Evolutionary conservation across 2,888 invertebrate genomes (phyloP).

Genomic region (Tipula confusa): DNA sequence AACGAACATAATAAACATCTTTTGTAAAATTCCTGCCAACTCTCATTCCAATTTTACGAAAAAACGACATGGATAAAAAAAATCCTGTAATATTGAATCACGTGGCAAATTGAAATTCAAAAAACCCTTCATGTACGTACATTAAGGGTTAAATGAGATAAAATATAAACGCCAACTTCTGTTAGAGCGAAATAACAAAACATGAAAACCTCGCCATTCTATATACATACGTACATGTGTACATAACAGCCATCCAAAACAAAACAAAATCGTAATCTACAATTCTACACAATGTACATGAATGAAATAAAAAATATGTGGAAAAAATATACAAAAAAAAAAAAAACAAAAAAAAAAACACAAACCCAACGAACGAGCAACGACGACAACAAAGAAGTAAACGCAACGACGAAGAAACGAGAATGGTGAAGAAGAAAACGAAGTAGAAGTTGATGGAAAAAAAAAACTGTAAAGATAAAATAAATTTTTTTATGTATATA

Average conservation of each 20-base stretch:
- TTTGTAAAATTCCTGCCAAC: too few species aligned
- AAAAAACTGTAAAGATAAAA: slow-evolving; percentile 25
- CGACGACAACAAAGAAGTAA: slow-evolving; percentile 13
- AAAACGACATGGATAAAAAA: too few species aligned
- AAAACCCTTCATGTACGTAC: too few species aligned
- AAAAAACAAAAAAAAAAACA: neutral
- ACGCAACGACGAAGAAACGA: neutral
- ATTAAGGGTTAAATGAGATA: slow-evolving; percentile 20
- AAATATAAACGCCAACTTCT: neutral
- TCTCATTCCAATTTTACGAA: too few species aligned
- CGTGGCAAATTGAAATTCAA: too few species aligned
- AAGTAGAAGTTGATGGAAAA: neutral
- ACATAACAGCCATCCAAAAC: neutral
- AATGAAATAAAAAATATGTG: slow-evolving; percentile 25
- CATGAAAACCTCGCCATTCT: neutral
- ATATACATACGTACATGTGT: too few species aligned
- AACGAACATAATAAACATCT: too few species aligned
- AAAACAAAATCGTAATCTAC: neutral
- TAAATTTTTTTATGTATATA: slow-evolving; percentile 3
- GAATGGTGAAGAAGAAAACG: neutral
- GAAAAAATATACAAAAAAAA: neutral
- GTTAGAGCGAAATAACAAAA: neutral
- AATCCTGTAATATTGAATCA: too few species aligned
- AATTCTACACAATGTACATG: neutral
- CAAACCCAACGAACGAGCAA: neutral